Conservation (phyloP, 2,888 invertebrate genomes). For the Drosophila niveifrons region DNA sequence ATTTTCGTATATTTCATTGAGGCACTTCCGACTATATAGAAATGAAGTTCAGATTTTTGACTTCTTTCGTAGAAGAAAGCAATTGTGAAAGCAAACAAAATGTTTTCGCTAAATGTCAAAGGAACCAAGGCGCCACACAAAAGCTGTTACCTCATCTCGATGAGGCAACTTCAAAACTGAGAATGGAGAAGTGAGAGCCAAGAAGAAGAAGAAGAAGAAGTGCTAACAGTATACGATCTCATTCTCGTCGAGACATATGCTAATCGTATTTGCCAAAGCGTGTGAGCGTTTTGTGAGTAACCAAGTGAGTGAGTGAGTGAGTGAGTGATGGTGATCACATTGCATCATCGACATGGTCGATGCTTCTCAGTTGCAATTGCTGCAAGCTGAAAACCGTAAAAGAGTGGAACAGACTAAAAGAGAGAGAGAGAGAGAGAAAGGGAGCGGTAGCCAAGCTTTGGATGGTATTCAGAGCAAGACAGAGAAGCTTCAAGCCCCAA, state of each 20-base stretch:
- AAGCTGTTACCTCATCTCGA: too few relatives aligned
- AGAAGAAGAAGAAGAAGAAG: background rate
- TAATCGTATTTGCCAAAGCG: conserved; percentile 2
- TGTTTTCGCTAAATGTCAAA: too few relatives aligned
- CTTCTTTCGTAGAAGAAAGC: too few relatives aligned
- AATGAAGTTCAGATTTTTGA: too few relatives aligned
- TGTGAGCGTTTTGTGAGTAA: background rate
- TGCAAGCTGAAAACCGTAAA: conserved; percentile 11
- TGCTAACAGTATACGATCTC: conserved; percentile 1
- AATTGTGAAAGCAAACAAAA: too few relatives aligned
- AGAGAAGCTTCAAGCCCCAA: conserved; percentile 37
- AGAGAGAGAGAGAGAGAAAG: background rate
- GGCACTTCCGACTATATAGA: too few relatives aligned
- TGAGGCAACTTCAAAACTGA: too few relatives aligned
- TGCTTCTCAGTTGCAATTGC: conserved; percentile 54
- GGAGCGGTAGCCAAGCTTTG: conserved; percentile 11
- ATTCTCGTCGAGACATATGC: background rate
- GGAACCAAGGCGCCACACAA: too few relatives aligned
- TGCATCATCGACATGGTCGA: conserved; percentile 66
- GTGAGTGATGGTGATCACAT: conserved; percentile 43
- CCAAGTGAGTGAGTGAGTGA: background rate
- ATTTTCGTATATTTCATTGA: too few relatives aligned
- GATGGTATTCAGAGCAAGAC: conserved; percentile 83
- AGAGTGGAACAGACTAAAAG: conserved; percentile 7
- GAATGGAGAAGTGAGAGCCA: too few relatives aligned